Percentiles rank a stretch among this genome's conserved stretches.
Evolutionary conservation across 2,888 invertebrate species (phyloP).

Genomic region (Agriopis marginaria): DNA sequence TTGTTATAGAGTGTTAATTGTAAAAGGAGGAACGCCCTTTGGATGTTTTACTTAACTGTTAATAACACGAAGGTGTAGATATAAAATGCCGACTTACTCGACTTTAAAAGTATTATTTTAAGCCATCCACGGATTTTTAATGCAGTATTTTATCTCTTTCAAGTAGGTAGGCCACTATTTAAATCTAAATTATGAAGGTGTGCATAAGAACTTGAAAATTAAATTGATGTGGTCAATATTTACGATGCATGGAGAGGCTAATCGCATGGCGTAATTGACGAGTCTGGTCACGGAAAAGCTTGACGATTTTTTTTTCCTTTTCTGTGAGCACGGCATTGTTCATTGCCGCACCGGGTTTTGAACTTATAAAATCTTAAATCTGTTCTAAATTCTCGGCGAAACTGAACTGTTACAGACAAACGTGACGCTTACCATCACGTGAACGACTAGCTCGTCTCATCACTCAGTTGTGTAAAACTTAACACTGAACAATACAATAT

Average conservation of each 20-base stretch:
- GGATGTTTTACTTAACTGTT: constrained; percentile 79
- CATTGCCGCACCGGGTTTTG: too few species aligned
- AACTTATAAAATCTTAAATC: too few species aligned
- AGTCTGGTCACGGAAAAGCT: too few species aligned
- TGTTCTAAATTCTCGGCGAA: too few species aligned
- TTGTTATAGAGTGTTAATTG: constrained; percentile 55
- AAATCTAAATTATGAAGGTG: constrained; percentile 25
- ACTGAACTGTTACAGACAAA: too few species aligned
- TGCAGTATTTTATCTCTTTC: constrained; percentile 36
- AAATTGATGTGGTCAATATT: neutral
- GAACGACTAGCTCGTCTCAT: too few species aligned
- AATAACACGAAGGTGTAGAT: constrained; percentile 73
- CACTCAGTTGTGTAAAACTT: too few species aligned
- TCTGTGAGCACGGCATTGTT: too few species aligned
- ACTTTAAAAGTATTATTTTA: constrained; percentile 65
- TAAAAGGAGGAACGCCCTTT: constrained; percentile 67
- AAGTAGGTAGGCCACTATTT: constrained; percentile 26
- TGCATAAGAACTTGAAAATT: constrained; percentile 9
- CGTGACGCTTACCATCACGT: too few species aligned
- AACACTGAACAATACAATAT: too few species aligned
- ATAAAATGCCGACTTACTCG: constrained; percentile 70
- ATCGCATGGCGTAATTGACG: neutral
- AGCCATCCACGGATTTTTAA: constrained; percentile 52
- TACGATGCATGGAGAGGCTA: neutral
- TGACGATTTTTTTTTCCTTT: too few species aligned